Evolutionary conservation across 2,888 invertebrate genomes (phyloP), one percentile per base, ranked within the genome.

Genomic region (Volucella inflata): DNA sequence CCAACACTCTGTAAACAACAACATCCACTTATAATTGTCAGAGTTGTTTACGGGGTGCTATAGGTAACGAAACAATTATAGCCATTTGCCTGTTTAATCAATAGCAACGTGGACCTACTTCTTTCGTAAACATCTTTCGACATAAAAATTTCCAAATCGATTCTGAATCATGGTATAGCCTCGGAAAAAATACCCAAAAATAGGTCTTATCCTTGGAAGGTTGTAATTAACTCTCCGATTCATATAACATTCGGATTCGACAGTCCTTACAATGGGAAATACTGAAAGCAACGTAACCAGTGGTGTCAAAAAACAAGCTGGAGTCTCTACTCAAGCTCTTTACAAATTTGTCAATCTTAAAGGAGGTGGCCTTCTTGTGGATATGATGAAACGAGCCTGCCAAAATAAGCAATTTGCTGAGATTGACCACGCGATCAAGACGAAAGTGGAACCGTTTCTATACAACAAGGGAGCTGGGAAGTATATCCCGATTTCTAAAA

Each of bases 281-380:
- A 96, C 96, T 2, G 96, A 96, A 90, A 96, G 96, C 89, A 96
- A 96, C 92, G 98, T 98, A 1, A 97, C 97, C 0, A 97, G 97
- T 92, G 98, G 98, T 53, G 98, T 99, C 16, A 99, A 98, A 92
- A 98, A 98, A 88, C 98, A 99, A 91, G 98, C 98, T 2, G 97
- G 97, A 21, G 95, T 96, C 12, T 96, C 96, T 2, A 94, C 95
- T 36, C 96, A 97, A 90, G 94, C 96, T 68, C 94, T 98, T 65
- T 98, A 98, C 91, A 97, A 97, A 90, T 93, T 98, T 59, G 96
- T 97, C 8, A 96, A 98, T 93, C 93, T 98, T 71, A 98, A 98
- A 94, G 98, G 98, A 87, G 97, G 97, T 36, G 99, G 98, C 71
- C 93, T 97, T n/a, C 92, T 98, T 30, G 97, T 98, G 9, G 97